phyloP scores from a whole-genome alignment of 1,140 invertebrate genomes.

The Bombus pascuorum region DNA sequence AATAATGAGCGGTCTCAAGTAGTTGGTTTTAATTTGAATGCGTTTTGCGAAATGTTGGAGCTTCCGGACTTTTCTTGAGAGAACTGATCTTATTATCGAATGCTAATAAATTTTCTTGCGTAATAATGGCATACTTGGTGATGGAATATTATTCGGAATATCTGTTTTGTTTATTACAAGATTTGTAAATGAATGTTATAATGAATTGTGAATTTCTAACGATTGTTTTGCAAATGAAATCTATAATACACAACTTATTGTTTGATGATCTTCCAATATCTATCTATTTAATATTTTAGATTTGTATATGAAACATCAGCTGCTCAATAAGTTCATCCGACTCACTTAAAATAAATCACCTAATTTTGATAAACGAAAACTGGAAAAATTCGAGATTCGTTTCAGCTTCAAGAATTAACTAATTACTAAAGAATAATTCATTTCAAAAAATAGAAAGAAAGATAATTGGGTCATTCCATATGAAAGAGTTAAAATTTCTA shows the following conservation, averaged over 20 bases:
- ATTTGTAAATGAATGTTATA: neutral
- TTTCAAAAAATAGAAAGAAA: neutral
- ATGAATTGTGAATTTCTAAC: neutral
- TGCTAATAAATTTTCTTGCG: neutral
- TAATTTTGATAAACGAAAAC: neutral
- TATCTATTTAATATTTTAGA: too few species aligned
- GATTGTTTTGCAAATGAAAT: neutral
- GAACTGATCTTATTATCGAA: neutral
- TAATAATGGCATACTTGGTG: neutral
- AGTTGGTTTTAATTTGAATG: neutral
- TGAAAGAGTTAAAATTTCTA: neutral
- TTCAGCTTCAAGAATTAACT: too few species aligned
- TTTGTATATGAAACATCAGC: too few species aligned
- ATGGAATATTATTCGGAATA: neutral
- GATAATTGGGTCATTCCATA: neutral
- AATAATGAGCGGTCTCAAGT: neutral
- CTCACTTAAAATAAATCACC: neutral
- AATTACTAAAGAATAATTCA: neutral
- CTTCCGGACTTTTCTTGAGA: neutral
- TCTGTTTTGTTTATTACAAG: too few species aligned
- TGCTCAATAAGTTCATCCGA: too few species aligned
- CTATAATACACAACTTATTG: neutral
- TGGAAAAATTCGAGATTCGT: too few species aligned
- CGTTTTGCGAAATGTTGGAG: neutral
- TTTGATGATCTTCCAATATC: neutral